Conservation (phyloP, 2,888 invertebrate genomes). For the Ectemnius lituratus region DNA sequence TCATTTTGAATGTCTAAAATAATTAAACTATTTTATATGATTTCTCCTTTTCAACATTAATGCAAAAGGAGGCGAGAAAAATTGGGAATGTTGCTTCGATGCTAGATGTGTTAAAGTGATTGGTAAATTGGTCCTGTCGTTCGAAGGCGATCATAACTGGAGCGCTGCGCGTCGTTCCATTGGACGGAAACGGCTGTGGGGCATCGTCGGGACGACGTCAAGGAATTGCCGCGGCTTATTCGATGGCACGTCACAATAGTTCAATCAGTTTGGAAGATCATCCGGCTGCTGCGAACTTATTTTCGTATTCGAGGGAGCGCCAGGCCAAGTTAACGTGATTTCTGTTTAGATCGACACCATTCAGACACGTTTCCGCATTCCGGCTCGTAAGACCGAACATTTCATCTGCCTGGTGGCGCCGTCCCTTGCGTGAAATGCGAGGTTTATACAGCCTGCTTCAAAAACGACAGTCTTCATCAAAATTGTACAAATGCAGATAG, state of each 20-base stretch:
- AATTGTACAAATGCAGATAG: too few species aligned
- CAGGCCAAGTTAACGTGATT: constrained; percentile 72
- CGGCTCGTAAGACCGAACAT: constrained; percentile 41
- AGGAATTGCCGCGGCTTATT: constrained; percentile 46
- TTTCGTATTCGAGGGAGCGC: constrained; percentile 66
- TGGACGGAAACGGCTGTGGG: constrained; percentile 5
- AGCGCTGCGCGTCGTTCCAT: constrained; percentile 16
- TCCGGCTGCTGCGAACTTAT: constrained; percentile 53
- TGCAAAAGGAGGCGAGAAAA: too few species aligned
- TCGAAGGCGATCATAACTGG: constrained; percentile 20
- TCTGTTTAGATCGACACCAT: constrained; percentile 71
- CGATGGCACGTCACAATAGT: constrained; percentile 70
- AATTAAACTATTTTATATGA: too few species aligned
- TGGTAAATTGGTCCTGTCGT: constrained; percentile 14
- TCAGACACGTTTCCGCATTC: constrained; percentile 59
- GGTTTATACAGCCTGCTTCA: too few species aligned
- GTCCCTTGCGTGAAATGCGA: background rate
- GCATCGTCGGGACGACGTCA: constrained; percentile 1
- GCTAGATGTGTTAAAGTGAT: too few species aligned
- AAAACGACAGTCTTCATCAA: too few species aligned
- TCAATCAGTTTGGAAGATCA: constrained; percentile 72
- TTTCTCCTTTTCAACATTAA: too few species aligned
- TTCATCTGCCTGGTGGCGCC: constrained; percentile 33
- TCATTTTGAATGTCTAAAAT: too few species aligned
- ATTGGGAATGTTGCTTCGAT: too few species aligned